Conservation (phyloP, 2,113 vertebrate genomes). For the Oceanodroma tethys region DNA sequence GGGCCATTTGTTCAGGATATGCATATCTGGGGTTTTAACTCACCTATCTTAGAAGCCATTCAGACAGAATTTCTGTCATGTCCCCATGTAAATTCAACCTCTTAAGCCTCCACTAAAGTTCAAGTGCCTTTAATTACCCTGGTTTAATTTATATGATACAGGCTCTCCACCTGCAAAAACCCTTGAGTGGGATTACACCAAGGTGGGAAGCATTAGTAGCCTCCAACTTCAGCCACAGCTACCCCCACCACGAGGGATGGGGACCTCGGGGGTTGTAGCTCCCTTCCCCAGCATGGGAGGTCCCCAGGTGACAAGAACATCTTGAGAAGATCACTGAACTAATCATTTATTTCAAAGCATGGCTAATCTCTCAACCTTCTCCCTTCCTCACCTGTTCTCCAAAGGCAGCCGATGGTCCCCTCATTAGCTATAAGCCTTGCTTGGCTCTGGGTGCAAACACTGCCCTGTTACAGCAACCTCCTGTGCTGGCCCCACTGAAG, state of each 20-base stretch:
- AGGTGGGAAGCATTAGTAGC: background rate
- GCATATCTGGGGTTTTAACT: background rate
- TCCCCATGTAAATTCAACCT: background rate
- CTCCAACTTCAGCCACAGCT: background rate
- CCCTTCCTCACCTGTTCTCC: background rate
- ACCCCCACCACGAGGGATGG: background rate
- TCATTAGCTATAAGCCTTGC: background rate
- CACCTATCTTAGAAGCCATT: background rate
- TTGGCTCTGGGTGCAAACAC: background rate
- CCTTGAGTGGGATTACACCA: background rate
- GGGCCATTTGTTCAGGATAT: background rate
- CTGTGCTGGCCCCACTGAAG: background rate
- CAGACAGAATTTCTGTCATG: background rate
- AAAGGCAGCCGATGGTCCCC: accelerated
- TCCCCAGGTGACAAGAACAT: background rate
- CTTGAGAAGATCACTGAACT: background rate
- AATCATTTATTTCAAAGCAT: background rate
- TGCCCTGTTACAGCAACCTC: background rate
- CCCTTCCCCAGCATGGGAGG: background rate
- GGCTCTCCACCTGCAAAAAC: background rate
- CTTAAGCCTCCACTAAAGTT: background rate
- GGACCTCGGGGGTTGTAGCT: background rate
- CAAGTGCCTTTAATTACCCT: background rate
- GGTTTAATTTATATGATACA: background rate
- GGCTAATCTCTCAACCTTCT: background rate